Evolutionary conservation across 1,140 invertebrate genomes (phyloP).

Genomic region (Temnothorax curvispinosus): DNA sequence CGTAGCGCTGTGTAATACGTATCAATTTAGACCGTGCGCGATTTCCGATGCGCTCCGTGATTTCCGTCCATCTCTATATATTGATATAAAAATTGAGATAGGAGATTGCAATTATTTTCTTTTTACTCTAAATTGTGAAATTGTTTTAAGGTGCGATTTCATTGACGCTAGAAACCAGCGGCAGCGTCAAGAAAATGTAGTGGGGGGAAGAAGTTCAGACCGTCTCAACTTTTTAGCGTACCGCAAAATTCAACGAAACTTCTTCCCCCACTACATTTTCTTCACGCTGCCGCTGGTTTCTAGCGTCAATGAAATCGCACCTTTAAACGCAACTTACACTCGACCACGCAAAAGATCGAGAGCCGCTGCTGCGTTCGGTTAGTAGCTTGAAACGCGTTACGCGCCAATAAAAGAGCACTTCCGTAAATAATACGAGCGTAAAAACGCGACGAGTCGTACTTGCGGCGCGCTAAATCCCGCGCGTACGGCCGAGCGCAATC

Average conservation of each 20-base stretch:
- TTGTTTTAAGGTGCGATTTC: no score
- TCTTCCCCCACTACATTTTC: no score
- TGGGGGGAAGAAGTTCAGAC: no score
- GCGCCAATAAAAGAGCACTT: constrained; percentile 17
- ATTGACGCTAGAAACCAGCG: no score
- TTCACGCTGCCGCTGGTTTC: no score
- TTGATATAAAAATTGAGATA: neutral
- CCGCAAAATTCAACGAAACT: no score
- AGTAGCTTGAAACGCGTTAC: neutral
- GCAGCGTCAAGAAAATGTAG: no score
- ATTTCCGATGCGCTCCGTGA: neutral
- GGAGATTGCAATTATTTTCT: neutral
- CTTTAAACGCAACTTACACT: neutral
- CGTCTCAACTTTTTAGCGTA: no score
- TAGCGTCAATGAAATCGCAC: no score
- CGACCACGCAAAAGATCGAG: neutral
- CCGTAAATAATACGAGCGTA: constrained; percentile 24
- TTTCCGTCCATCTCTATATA: neutral
- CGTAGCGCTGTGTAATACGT: neutral
- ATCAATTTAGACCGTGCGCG: neutral
- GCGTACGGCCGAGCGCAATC: constrained; percentile 24
- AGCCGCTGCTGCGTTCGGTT: neutral
- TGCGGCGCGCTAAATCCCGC: constrained; percentile 32
- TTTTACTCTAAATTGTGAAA: neutral
- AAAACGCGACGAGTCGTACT: neutral